Conservation (phyloP, 1,140 invertebrate species). For the Metopolophium dirhodum region DNA sequence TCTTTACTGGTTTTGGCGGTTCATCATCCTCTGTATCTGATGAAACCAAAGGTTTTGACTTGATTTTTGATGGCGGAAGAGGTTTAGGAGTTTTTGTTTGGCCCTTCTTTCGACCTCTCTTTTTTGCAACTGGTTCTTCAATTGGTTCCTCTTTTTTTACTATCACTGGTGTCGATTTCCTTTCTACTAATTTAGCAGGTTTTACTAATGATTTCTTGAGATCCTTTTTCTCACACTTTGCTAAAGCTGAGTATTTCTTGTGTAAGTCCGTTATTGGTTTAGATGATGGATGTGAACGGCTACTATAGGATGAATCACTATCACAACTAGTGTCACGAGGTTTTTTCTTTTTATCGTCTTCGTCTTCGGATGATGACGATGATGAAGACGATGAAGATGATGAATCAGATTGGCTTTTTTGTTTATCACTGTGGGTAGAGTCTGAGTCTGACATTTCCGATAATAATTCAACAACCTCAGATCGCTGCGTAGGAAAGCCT, state of each 20-base stretch:
- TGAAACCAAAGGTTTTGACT: conserved; percentile 55
- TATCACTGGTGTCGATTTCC: neutral
- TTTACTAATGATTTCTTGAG: conserved; percentile 37
- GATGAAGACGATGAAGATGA: conserved; percentile 43
- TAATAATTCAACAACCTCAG: conserved; percentile 34
- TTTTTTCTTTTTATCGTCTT: conserved; percentile 46
- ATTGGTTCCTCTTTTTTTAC: conserved; percentile 16
- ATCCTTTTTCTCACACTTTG: conserved; percentile 38
- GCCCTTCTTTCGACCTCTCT: conserved; percentile 58
- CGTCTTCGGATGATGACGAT: conserved; percentile 40
- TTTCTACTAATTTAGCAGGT: neutral
- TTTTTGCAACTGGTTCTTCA: conserved; percentile 52
- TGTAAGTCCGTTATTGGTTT: conserved; percentile 44
- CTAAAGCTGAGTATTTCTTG: conserved; percentile 43
- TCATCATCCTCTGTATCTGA: conserved; percentile 60
- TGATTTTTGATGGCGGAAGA: conserved; percentile 19
- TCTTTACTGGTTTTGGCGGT: conserved; percentile 49
- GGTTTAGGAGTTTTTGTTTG: conserved; percentile 54
- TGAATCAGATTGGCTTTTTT: conserved; percentile 12
- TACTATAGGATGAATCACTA: conserved; percentile 43
- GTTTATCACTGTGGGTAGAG: conserved; percentile 39
- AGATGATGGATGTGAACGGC: conserved; percentile 29
- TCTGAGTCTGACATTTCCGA: conserved; percentile 50
- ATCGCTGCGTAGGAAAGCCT: neutral
- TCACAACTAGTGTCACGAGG: conserved; percentile 31